Evolutionary conservation across 2,888 invertebrate genomes (phyloP).

Genomic region (Piscicola geometra): DNA sequence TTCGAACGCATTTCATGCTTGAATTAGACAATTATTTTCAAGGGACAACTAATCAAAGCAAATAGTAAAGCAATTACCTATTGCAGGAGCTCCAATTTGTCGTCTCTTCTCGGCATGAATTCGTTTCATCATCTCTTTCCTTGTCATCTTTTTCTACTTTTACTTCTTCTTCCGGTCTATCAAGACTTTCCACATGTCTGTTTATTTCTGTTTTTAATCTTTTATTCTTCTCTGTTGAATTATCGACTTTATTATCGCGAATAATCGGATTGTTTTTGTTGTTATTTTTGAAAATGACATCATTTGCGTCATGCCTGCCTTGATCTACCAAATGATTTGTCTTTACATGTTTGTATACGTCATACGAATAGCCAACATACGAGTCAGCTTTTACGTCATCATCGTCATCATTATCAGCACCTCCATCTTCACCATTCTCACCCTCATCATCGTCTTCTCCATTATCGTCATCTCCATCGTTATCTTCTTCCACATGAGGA

Average conservation of each 20-base stretch:
- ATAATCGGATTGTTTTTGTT: no score
- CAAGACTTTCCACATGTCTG: constrained; percentile 5
- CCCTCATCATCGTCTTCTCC: constrained; percentile 10
- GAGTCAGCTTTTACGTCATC: no score
- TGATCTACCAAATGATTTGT: no score
- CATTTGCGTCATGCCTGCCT: no score
- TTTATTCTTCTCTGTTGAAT: neutral
- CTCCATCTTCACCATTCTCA: no score
- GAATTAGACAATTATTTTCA: no score
- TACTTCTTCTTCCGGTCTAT: neutral
- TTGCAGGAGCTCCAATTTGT: constrained; percentile 8
- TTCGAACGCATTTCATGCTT: no score
- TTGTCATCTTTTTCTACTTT: neutral
- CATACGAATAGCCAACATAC: no score
- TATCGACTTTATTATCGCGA: neutral
- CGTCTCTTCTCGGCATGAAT: neutral
- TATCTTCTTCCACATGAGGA: neutral
- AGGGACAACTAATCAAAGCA: no score
- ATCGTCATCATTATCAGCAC: no score
- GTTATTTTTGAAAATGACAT: no score
- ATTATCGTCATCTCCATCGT: neutral
- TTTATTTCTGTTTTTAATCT: neutral
- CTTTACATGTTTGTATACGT: no score
- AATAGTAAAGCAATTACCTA: neutral
- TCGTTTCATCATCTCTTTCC: neutral